Percentiles rank a stretch among this genome's conserved stretches.
Evolutionary conservation across 2,113 vertebrate species (phyloP).

Genomic region (Hypanus sabinus): DNA sequence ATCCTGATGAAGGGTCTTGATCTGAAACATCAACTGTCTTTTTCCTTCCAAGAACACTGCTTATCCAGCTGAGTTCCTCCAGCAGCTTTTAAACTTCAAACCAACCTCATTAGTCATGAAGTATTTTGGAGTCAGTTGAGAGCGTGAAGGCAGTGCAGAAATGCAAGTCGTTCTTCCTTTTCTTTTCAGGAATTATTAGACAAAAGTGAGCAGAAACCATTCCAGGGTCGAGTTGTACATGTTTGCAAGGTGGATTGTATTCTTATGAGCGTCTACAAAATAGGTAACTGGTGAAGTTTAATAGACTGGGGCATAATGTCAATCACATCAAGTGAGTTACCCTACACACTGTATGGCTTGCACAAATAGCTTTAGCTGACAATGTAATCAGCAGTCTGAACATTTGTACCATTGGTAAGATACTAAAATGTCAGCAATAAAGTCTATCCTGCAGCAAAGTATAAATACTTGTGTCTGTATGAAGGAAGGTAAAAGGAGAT

Average conservation of each 20-base stretch:
- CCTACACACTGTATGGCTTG: not conserved
- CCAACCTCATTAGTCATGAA: not conserved
- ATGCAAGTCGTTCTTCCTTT: not conserved
- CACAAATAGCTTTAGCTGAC: not conserved
- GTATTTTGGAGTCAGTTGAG: not conserved
- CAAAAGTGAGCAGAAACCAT: not conserved
- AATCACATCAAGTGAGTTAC: not conserved
- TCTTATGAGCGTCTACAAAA: not conserved
- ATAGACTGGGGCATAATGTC: not conserved
- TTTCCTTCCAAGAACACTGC: too few species aligned
- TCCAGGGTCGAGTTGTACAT: not conserved
- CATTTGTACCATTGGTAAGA: not conserved
- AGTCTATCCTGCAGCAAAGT: not conserved
- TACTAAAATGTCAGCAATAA: not conserved
- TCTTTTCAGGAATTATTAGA: not conserved
- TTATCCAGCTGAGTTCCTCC: too few species aligned
- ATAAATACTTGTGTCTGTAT: not conserved
- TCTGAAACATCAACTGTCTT: too few species aligned
- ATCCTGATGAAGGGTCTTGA: too few species aligned
- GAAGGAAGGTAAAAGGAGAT: not conserved
- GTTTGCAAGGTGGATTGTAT: not conserved
- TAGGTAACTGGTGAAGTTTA: not conserved
- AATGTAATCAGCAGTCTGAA: not conserved
- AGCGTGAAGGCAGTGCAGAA: not conserved
- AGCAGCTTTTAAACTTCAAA: not conserved